A percentile compares a stretch with the other conserved stretches of the same genome.
Evolutionary conservation across 2,888 invertebrate genomes (phyloP).

Genomic region (Cordilura impudica): DNA sequence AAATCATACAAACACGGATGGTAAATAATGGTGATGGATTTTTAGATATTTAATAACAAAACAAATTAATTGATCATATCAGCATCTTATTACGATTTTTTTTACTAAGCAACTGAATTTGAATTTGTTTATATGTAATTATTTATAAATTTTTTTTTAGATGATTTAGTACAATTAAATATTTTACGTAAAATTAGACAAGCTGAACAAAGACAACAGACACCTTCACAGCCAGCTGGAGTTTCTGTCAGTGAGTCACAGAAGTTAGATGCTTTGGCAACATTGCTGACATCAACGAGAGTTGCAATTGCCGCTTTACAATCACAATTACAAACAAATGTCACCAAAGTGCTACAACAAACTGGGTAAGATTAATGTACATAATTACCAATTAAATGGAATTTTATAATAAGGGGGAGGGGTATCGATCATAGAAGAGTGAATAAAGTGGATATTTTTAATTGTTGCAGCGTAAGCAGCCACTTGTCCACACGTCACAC

Average conservation of each 20-base stretch:
- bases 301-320: conserved; percentile 63
- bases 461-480: background rate
- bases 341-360: conserved; percentile 66
- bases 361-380: conserved; percentile 68
- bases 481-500: background rate
- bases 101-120: too few species aligned
- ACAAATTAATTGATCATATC: background rate
- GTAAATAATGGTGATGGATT: conserved; percentile 60
- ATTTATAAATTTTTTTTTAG: conserved; percentile 5
- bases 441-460: background rate
- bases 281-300: conserved; percentile 70
- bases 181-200: conserved; percentile 59
- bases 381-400: background rate
- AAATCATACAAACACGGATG: conserved; percentile 59
- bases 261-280: conserved; percentile 70
- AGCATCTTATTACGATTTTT: too few species aligned
- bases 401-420: background rate
- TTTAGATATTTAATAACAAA: background rate
- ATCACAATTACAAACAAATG: conserved; percentile 59
- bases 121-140: too few species aligned
- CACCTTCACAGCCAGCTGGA: conserved; percentile 26
- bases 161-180: conserved; percentile 40
- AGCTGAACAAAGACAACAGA: conserved; percentile 36
- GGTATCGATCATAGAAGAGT: background rate
- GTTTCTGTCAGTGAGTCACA: conserved; percentile 44